These are phyloP conservation scores for Bubo scandiacus DNA, from an alignment of 2,113 vertebrate genomes.

Conservation along the genomic window DNA sequence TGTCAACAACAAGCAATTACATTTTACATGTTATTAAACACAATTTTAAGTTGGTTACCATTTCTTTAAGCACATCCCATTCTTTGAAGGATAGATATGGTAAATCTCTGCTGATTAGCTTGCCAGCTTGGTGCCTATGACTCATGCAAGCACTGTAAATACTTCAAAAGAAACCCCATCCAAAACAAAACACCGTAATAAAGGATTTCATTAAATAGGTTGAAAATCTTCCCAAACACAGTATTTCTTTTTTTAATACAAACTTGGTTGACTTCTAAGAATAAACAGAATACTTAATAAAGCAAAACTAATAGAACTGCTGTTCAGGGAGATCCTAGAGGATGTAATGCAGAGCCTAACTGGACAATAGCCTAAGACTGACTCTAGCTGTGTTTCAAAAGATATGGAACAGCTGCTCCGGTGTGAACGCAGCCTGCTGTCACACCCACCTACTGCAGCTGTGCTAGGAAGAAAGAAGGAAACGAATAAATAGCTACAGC, in stretches of 20 bases:
- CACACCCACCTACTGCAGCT: neutral
- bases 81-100: neutral
- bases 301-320: neutral
- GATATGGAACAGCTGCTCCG: neutral
- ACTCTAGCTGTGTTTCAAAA: neutral
- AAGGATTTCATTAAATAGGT: neutral
- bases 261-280: neutral
- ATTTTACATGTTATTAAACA: constrained; percentile 24
- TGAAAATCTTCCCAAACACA: neutral
- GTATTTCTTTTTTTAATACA: neutral
- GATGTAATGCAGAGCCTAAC: neutral
- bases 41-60: neutral
- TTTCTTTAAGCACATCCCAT: constrained; percentile 4
- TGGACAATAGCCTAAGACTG: neutral
- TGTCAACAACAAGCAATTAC: constrained; percentile 16
- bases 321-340: neutral
- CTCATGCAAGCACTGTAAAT: neutral
- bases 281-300: neutral
- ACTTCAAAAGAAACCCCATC: neutral
- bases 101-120: neutral
- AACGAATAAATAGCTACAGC: neutral
- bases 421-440: neutral
- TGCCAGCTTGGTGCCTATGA: neutral
- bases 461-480: neutral
- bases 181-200: neutral